A percentile compares a stretch with the other conserved stretches of the same genome.
Evolutionary conservation across 2,113 vertebrate species (phyloP).

Genomic region (Podiceps cristatus): DNA sequence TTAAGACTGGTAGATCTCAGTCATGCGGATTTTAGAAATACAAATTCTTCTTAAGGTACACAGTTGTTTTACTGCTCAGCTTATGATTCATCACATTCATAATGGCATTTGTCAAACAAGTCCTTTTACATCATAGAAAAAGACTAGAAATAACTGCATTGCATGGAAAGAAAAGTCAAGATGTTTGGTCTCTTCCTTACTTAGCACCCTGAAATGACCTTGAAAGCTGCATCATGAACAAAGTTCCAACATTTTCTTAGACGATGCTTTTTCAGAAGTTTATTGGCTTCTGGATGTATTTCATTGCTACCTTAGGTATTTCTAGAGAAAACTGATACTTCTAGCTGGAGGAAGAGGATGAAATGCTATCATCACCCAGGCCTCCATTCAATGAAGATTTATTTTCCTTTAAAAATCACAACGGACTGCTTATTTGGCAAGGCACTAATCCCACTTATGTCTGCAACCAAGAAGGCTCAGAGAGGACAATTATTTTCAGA

Average conservation of each 20-base stretch:
- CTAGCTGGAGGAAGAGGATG: not conserved
- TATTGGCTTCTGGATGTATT: not conserved
- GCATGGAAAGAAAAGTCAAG: not conserved
- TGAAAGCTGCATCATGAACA: not conserved
- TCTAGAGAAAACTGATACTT: not conserved
- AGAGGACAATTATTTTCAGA: not conserved
- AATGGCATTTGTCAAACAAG: not conserved
- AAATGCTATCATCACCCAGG: not conserved
- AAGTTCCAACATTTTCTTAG: not conserved
- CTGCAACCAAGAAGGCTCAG: not conserved
- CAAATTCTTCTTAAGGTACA: not conserved
- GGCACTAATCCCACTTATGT: not conserved
- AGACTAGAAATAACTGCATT: not conserved
- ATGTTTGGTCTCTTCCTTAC: not conserved
- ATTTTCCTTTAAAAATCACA: not conserved
- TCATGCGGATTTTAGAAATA: not conserved
- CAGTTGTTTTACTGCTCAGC: not conserved
- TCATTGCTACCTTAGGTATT: not conserved
- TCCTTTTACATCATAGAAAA: not conserved
- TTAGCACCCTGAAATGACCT: not conserved
- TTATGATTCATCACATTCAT: not conserved
- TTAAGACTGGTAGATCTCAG: not conserved
- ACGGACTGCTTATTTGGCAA: not conserved
- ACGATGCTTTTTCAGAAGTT: not conserved
- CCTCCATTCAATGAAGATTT: not conserved